Percentiles rank a stretch among this genome's conserved stretches.
Conservation (phyloP, 2,888 invertebrate species). For the Patella depressa region DNA sequence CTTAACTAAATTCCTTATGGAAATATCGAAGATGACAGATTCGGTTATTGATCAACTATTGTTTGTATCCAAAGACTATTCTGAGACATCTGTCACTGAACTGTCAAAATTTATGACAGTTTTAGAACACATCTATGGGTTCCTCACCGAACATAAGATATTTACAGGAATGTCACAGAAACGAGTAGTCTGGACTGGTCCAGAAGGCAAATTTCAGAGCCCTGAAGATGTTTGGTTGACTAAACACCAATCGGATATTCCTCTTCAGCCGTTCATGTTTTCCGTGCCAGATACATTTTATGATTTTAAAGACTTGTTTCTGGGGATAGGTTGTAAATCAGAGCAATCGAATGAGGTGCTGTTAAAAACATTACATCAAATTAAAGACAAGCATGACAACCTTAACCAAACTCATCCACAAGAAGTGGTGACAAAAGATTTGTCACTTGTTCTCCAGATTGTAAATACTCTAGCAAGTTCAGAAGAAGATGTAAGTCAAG, state of each 20-base stretch:
- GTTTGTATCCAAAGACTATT: too few species aligned
- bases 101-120: too few species aligned
- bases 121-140: too few species aligned
- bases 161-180: too few species aligned
- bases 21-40: too few species aligned
- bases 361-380: slow-evolving; percentile 15
- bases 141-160: too few species aligned
- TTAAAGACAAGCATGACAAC: slow-evolving; percentile 4
- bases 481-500: neutral
- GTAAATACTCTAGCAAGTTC: neutral
- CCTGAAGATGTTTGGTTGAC: too few species aligned
- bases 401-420: neutral
- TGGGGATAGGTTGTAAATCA: slow-evolving; percentile 1
- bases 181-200: too few species aligned
- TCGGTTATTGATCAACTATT: too few species aligned
- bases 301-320: neutral
- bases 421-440: slow-evolving; percentile 8
- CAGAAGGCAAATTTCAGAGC: too few species aligned
- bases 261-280: slow-evolving; percentile 45
- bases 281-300: slow-evolving; percentile 31
- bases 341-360: slow-evolving; percentile 14
- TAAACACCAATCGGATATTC: slow-evolving; percentile 19
- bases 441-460: slow-evolving; percentile 11
- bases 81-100: too few species aligned
- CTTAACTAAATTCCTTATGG: too few species aligned